These are phyloP conservation scores for Isoperla grammatica DNA, from an alignment of 2,888 invertebrate species.

Conservation along the genomic window DNA sequence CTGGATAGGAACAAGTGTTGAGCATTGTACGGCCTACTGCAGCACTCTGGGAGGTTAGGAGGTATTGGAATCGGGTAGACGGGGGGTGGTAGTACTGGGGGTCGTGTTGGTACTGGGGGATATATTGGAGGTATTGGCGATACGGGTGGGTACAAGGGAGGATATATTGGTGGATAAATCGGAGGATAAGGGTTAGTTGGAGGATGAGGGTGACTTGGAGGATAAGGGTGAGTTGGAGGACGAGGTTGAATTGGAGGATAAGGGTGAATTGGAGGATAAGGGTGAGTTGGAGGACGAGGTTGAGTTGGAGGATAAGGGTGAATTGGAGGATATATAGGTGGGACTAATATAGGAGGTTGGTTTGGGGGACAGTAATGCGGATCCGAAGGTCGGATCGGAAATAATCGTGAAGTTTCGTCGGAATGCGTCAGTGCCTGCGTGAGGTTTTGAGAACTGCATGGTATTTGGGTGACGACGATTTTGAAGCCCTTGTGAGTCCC, in stretches of 20 bases:
- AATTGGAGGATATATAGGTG: conserved; percentile 1
- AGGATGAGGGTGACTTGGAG: conserved; percentile 5
- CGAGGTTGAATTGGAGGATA: conserved; percentile 4
- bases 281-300: conserved; percentile 9
- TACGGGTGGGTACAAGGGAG: background rate
- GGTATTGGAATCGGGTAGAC: background rate
- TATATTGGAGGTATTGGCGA: conserved; percentile 6
- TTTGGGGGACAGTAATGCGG: background rate
- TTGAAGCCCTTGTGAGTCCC: conserved; percentile 45
- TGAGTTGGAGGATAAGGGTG: conserved; percentile 1
- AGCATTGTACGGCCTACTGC: conserved; percentile 30
- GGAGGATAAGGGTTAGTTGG: background rate
- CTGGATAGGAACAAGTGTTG: conserved; percentile 42
- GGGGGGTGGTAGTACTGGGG: conserved; percentile 16
- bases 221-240: conserved; percentile 2
- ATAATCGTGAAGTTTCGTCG: background rate
- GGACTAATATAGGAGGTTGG: too few species aligned
- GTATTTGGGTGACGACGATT: conserved; percentile 48
- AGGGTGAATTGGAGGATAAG: background rate
- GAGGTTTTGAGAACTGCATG: conserved; percentile 38
- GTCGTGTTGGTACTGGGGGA: conserved; percentile 7
- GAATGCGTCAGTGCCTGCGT: conserved; percentile 21
- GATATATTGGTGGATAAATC: conserved; percentile 5
- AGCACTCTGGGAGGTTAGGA: conserved; percentile 33
- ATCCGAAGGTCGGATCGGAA: background rate